Percentiles rank a stretch among this genome's conserved stretches.
Conservation (phyloP, 92 coral and sea anemone species). For the Palythoa grandis region DNA sequence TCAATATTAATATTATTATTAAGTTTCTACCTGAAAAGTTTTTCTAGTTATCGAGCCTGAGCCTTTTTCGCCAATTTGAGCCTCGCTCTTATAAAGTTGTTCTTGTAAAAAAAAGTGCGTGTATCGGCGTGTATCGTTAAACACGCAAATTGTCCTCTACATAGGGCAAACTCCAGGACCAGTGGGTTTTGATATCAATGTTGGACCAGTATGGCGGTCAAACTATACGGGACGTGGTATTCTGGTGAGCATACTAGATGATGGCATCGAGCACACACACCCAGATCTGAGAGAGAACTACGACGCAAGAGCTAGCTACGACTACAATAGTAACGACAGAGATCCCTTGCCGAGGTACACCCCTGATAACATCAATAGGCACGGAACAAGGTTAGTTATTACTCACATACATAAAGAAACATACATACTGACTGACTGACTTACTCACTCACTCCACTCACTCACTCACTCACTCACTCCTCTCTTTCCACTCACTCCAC, state of each 20-base stretch:
- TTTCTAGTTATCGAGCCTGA: too few relatives aligned
- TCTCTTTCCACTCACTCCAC: too few relatives aligned
- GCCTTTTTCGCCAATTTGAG: too few relatives aligned
- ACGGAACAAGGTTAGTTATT: constrained; percentile 58
- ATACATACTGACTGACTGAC: background rate
- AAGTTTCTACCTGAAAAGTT: too few relatives aligned
- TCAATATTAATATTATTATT: too few relatives aligned
- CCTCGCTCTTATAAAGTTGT: background rate
- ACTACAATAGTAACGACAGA: background rate
- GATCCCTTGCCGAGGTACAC: constrained; percentile 50
- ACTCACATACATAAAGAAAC: background rate
- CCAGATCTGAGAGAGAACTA: constrained; percentile 20
- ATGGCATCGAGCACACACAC: constrained; percentile 9
- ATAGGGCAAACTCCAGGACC: constrained; percentile 37
- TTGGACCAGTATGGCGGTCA: constrained; percentile 57
- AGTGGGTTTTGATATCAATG: constrained; percentile 54
- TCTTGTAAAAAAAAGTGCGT: background rate
- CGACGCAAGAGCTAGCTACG: constrained; percentile 2
- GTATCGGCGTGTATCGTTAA: background rate
- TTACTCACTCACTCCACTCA: background rate
- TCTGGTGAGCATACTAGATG: constrained; percentile 38
- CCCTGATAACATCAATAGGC: constrained; percentile 43
- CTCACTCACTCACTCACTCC: background rate
- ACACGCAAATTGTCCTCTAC: background rate
- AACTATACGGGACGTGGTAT: constrained; percentile 57